phyloP scores from a whole-genome alignment of 2,797 vertebrate genomes.

The Malacoctenus gilli region DNA sequence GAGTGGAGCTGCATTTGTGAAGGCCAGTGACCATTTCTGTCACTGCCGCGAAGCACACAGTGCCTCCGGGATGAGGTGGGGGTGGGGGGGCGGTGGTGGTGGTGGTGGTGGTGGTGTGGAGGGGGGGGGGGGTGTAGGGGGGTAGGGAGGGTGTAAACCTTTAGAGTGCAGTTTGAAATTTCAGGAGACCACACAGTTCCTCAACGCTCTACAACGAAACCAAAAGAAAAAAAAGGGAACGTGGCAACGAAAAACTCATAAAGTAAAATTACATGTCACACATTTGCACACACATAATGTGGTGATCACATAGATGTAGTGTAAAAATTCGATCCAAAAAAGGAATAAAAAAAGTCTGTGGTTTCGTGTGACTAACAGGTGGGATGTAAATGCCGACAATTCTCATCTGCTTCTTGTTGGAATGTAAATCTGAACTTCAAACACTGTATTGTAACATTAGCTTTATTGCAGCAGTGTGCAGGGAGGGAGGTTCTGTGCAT shows the following conservation, averaged over 20 bases:
- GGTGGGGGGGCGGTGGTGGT: slow-evolving; percentile 7
- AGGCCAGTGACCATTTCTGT: slow-evolving; percentile 49
- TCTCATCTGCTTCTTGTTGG: slow-evolving; percentile 26
- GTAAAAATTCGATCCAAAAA: slow-evolving; percentile 48
- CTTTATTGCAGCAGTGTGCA: slow-evolving; percentile 62
- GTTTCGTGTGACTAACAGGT: slow-evolving; percentile 58
- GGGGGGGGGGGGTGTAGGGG: no score
- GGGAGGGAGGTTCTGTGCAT: slow-evolving; percentile 70
- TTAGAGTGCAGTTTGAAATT: slow-evolving; percentile 41
- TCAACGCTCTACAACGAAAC: no score
- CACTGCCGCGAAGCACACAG: slow-evolving; percentile 36
- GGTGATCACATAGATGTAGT: slow-evolving; percentile 68
- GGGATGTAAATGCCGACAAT: slow-evolving; percentile 56
- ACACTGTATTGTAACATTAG: slow-evolving; percentile 64
- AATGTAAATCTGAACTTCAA: slow-evolving; percentile 36
- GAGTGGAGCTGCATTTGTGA: slow-evolving; percentile 44
- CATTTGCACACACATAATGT: slow-evolving; percentile 75
- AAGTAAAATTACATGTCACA: slow-evolving; percentile 68
- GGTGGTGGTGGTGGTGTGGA: no score
- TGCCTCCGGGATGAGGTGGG: slow-evolving; percentile 14
- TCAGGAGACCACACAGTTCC: slow-evolving; percentile 62
- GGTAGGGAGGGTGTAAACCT: no score
- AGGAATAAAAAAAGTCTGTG: slow-evolving; percentile 44
- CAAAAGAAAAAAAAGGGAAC: slow-evolving; percentile 15
- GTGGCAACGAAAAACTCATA: slow-evolving; percentile 61